Base-by-base conservation (phyloP, 2,113 vertebrate genomes). In the Eclectus roratus region DNA sequence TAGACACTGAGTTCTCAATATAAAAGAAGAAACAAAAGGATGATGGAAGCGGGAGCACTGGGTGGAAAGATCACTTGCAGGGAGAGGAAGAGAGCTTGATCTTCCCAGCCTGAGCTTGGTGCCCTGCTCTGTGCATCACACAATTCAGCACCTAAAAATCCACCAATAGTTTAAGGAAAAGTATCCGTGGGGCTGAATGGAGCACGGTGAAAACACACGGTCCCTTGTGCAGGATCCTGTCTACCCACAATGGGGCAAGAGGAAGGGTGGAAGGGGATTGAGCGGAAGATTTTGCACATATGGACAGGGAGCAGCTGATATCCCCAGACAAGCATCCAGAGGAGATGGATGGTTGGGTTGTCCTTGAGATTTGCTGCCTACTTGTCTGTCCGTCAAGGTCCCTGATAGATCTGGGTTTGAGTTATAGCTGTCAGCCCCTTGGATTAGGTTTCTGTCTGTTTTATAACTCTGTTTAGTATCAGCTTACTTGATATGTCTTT, bases 261-360 rank as follows among this genome's bases (percentile, higher is more conserved):
- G 20, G 39, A 41, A 41, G 9, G 21, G 6, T 63, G 27, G 23
- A 66, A 74, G 29, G 4, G 17, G 49, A 8, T 12, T 2, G 0
- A n/a, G 17, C 1, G 4, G 7, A 93, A 66, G 13, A 68, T 63
- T 73, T 78, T 69, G 44, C 11, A 2, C 7, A 13, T 8, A 2
- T 33, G 64, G 9, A n/a, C 2, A 16, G 6, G 0, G 0, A 90
- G 23, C 12, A 77, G 31, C 20, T 74, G 46, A 39, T 31, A 66
- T 18, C 7, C 4, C 7, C 13, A 92, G 33, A 12, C 1, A 1
- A 35, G 13, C 0, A 1, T 19, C 28, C 0, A 0, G 43, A 64
- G 39, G 13, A 85, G 35, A 44, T 25, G 24, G 7, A 28, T 65
- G 27, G 7, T 33, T 85, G 35, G 1, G 16, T 44, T 76, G n/a